phyloP scores from a whole-genome alignment of 2,888 invertebrate species.

The Idaea straminata region DNA sequence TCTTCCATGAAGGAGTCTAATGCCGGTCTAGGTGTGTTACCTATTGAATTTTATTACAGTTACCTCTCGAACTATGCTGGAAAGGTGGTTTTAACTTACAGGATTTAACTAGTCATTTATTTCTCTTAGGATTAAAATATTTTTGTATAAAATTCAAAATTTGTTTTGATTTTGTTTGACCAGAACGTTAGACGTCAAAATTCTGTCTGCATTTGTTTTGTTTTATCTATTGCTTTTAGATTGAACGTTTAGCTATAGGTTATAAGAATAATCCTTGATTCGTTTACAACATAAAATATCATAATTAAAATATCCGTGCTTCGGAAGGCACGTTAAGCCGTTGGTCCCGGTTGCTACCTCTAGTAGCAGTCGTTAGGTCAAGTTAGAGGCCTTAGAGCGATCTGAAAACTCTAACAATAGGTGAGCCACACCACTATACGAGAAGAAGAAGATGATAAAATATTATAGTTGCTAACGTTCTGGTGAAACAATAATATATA shows the following conservation, averaged over 20 bases:
- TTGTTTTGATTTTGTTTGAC: background rate
- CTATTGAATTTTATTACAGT: slow-evolving; percentile 15
- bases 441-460: no score
- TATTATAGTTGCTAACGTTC: background rate
- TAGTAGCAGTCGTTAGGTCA: no score
- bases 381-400: no score
- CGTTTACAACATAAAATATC: no score
- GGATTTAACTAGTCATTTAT: slow-evolving; percentile 4
- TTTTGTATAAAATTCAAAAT: background rate
- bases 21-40: background rate
- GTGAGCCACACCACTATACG: no score
- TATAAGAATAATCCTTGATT: background rate
- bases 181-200: background rate
- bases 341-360: no score
- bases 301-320: no score
- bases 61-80: background rate
- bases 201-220: no score
- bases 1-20: background rate
- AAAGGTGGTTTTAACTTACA: slow-evolving; percentile 22
- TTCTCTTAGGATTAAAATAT: background rate
- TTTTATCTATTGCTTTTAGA: no score
- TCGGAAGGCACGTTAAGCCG: no score
- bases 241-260: background rate
- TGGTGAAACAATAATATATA: background rate
- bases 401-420: no score